Evolutionary conservation across 2,888 invertebrate species (phyloP).

Genomic region (Orchestes rusci): DNA sequence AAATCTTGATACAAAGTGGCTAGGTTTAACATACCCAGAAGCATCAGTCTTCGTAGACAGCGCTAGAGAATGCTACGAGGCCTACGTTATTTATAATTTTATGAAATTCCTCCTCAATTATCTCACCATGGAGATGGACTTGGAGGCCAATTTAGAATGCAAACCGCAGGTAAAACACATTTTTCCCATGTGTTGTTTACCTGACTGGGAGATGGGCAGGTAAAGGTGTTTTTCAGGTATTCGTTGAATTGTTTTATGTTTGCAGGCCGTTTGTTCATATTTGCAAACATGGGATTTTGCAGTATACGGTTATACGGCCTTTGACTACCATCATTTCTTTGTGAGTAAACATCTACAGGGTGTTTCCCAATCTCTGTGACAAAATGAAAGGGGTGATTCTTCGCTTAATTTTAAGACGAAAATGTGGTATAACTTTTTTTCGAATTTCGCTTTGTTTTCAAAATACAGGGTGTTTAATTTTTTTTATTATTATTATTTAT

Average conservation of each 20-base stretch:
- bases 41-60: conserved; percentile 91
- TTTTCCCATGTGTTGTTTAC: conserved; percentile 84
- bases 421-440: no score
- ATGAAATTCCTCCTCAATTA: conserved; percentile 92
- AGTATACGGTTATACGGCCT: conserved; percentile 89
- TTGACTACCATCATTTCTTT: conserved; percentile 84
- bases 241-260: conserved; percentile 13
- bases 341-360: no score
- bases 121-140: conserved; percentile 77
- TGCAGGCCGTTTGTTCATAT: conserved; percentile 80
- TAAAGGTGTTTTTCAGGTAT: conserved; percentile 35
- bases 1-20: no score
- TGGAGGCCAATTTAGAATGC: conserved; percentile 71
- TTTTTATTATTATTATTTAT: no score
- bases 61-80: conserved; percentile 92
- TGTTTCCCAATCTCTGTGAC: no score
- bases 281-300: conserved; percentile 94
- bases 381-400: no score
- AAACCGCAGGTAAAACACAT: conserved; percentile 84
- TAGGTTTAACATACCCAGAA: conserved; percentile 79
- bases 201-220: conserved; percentile 92
- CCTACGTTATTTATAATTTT: conserved; percentile 96
- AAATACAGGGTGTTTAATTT: no score
- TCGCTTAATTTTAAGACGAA: no score
- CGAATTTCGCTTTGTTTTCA: no score